Percentiles rank a stretch among this genome's conserved stretches.
Conservation (phyloP, 2,113 vertebrate species). For the Aptenodytes forsteri region DNA sequence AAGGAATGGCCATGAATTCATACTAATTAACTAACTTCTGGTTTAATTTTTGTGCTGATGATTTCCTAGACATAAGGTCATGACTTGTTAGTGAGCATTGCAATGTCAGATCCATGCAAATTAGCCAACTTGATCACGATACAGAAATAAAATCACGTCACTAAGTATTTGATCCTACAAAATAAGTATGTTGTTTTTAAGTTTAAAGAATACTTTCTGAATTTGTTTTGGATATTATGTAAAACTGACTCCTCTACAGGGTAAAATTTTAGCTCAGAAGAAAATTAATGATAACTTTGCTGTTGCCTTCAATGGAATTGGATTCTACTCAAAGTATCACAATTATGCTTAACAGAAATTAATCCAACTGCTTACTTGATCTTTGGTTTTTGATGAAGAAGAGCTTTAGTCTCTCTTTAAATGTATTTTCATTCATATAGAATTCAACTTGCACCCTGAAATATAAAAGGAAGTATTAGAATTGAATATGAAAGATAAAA, state of each 20-base stretch:
- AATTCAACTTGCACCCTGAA: conserved; percentile 88
- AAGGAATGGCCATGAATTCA: neutral
- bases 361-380: conserved; percentile 82
- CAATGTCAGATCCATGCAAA: neutral
- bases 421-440: conserved; percentile 86
- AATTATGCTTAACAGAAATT: neutral
- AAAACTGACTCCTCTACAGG: neutral
- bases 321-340: neutral
- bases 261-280: neutral
- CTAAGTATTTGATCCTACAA: neutral
- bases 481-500: neutral
- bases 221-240: neutral
- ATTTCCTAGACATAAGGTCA: neutral
- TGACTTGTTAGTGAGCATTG: neutral
- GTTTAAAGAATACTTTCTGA: neutral
- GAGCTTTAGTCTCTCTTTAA: conserved; percentile 87
- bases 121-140: neutral
- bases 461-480: conserved; percentile 57
- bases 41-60: neutral
- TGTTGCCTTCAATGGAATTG: neutral
- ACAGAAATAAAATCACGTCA: neutral
- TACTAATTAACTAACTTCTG: neutral
- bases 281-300: neutral
- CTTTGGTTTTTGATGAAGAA: conserved; percentile 92
- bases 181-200: neutral